These are phyloP conservation scores for Notoglanidium macrostoma DNA, from an alignment of 2,797 vertebrate genomes.

Conservation along the genomic window DNA sequence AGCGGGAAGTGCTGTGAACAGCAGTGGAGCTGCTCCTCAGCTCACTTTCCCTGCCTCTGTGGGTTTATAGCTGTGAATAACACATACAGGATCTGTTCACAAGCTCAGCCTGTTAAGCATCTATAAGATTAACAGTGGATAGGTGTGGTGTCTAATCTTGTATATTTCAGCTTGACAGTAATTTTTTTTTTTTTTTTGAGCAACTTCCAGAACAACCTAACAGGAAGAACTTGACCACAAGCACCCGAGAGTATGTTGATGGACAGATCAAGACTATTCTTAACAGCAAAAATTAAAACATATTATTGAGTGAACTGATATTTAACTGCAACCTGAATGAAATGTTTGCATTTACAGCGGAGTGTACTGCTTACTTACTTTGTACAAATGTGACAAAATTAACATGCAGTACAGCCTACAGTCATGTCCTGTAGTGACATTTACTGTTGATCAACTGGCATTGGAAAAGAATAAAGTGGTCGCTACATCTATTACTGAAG, in stretches of 20 bases:
- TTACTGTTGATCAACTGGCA: no score
- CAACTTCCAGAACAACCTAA: background rate
- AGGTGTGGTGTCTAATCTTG: background rate
- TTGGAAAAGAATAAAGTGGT: background rate
- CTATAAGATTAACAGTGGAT: background rate
- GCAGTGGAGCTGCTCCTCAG: conserved; percentile 61
- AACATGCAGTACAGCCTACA: background rate
- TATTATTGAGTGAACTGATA: no score
- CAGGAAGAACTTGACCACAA: background rate
- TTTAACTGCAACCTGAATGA: background rate
- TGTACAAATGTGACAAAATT: background rate
- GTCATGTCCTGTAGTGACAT: background rate
- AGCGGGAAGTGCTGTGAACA: conserved; percentile 65
- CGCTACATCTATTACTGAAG: background rate
- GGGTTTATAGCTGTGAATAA: background rate
- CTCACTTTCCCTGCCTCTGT: conserved; percentile 32
- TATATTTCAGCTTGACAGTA: background rate
- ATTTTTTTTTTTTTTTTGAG: background rate
- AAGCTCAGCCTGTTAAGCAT: background rate
- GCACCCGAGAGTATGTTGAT: background rate
- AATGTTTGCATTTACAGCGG: background rate
- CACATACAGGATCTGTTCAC: conserved; percentile 7
- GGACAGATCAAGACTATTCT: no score
- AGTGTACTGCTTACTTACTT: background rate
- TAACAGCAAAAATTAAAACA: background rate